Percentiles rank a stretch among this genome's conserved stretches.
phyloP scores from a whole-genome alignment of 2,113 vertebrate genomes.

The Herpetotheres cachinnans region DNA sequence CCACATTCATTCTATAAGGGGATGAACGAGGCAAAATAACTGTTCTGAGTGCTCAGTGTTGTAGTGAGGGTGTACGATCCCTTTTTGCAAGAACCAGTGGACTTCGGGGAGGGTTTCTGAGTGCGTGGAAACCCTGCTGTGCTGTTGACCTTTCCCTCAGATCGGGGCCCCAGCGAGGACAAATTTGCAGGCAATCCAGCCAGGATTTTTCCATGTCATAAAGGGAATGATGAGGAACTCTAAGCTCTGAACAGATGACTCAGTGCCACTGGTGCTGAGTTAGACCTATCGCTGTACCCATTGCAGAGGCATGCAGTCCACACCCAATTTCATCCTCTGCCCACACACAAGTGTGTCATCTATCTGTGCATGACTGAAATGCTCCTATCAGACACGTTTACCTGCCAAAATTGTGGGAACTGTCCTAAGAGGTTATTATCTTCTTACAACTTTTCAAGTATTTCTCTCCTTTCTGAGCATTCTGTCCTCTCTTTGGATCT shows the following conservation, averaged over 20 bases:
- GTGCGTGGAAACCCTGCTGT: background rate
- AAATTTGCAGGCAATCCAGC: background rate
- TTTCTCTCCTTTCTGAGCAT: background rate
- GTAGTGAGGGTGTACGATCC: background rate
- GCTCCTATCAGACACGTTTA: background rate
- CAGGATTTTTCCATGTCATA: slow-evolving; percentile 27
- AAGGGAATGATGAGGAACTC: slow-evolving; percentile 28
- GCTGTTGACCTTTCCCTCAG: background rate
- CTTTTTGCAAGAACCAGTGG: background rate
- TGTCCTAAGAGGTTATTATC: background rate
- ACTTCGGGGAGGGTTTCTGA: background rate
- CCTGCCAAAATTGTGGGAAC: background rate
- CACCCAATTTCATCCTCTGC: slow-evolving; percentile 53
- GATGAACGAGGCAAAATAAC: background rate
- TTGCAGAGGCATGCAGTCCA: slow-evolving; percentile 31
- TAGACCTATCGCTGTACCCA: slow-evolving; percentile 30
- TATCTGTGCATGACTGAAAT: slow-evolving; percentile 1
- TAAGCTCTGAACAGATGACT: slow-evolving; percentile 57
- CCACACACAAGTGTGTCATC: slow-evolving; percentile 52
- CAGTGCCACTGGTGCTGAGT: slow-evolving; percentile 51
- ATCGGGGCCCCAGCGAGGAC: background rate
- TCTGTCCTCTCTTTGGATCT: background rate
- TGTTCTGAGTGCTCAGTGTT: background rate
- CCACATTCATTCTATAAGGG: background rate
- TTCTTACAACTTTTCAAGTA: background rate